phyloP scores from a whole-genome alignment of 1,140 invertebrate species.

The Halesus radiatus region DNA sequence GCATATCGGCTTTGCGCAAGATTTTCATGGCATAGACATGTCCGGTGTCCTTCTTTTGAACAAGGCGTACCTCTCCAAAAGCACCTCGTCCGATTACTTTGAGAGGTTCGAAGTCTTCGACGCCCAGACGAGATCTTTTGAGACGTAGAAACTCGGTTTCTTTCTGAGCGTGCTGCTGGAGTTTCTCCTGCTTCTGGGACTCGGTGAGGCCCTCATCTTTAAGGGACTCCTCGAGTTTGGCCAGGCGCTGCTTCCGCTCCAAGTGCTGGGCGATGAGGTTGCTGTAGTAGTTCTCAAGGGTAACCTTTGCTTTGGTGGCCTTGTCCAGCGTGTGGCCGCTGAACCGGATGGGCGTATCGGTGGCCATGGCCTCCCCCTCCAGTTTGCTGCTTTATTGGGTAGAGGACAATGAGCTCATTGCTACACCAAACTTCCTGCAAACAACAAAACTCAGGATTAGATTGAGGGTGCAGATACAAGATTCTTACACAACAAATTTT shows the following conservation, averaged over 20 bases:
- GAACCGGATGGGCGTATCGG: constrained; percentile 87
- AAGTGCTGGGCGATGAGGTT: constrained; percentile 97
- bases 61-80: constrained; percentile 97
- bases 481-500: too few species aligned
- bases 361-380: constrained; percentile 63
- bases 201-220: constrained; percentile 93
- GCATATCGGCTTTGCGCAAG: constrained; percentile 97
- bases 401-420: neutral
- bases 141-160: constrained; percentile 98
- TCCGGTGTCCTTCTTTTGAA: constrained; percentile 99
- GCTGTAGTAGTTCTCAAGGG: constrained; percentile 98
- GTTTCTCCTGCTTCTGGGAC: constrained; percentile 88
- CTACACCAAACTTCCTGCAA: too few species aligned
- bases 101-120: constrained; percentile 98
- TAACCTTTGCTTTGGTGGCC: constrained; percentile 98
- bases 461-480: too few species aligned
- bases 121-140: constrained; percentile 95
- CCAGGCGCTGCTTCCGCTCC: constrained; percentile 95
- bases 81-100: constrained; percentile 97
- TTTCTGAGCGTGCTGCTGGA: constrained; percentile 96
- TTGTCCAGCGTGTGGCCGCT: constrained; percentile 98
- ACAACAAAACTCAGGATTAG: too few species aligned
- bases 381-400: neutral
- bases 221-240: constrained; percentile 93
- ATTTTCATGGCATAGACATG: constrained; percentile 99